Evolutionary conservation across 2,797 vertebrate genomes (phyloP).

Genomic region (Thaleichthys pacificus): DNA sequence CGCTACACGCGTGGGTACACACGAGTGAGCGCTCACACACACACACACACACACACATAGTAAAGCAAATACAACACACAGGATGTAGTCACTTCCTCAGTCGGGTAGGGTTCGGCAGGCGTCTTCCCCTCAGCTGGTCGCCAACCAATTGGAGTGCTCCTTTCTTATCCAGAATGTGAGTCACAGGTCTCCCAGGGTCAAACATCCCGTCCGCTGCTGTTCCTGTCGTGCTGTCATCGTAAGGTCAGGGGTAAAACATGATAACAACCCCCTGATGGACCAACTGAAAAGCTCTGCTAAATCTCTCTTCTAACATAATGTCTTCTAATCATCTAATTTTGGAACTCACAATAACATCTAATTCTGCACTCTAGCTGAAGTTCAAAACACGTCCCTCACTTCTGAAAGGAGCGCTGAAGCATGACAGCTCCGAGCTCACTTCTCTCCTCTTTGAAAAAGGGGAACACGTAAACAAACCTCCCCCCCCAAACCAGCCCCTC

Average conservation of each 20-base stretch:
- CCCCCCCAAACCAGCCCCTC: background rate
- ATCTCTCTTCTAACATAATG: background rate
- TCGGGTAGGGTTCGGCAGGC: background rate
- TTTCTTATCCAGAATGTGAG: constrained; percentile 8
- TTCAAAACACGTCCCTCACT: background rate
- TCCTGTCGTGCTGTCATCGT: constrained; percentile 8
- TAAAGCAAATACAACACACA: constrained; percentile 8
- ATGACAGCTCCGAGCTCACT: background rate
- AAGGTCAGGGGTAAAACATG: background rate
- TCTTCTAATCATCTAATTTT: too few species aligned
- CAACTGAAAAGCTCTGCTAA: background rate
- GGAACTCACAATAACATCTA: background rate
- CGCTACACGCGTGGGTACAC: background rate
- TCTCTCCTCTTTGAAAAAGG: background rate
- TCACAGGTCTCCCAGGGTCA: constrained; percentile 12
- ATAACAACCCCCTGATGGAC: background rate
- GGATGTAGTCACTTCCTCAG: constrained; percentile 18
- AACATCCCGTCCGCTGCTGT: constrained; percentile 8
- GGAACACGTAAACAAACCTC: constrained; percentile 14
- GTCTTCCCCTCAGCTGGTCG: constrained; percentile 12
- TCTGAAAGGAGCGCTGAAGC: background rate
- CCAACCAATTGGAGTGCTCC: constrained; percentile 20
- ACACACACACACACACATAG: constrained; percentile 16
- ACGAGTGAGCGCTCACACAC: background rate
- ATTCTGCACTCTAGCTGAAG: background rate